Percentiles rank a stretch among this genome's conserved stretches.
These are phyloP conservation scores for Meteorus sp. DNA, from an alignment of 1,140 invertebrate species.

Conservation along the genomic window DNA sequence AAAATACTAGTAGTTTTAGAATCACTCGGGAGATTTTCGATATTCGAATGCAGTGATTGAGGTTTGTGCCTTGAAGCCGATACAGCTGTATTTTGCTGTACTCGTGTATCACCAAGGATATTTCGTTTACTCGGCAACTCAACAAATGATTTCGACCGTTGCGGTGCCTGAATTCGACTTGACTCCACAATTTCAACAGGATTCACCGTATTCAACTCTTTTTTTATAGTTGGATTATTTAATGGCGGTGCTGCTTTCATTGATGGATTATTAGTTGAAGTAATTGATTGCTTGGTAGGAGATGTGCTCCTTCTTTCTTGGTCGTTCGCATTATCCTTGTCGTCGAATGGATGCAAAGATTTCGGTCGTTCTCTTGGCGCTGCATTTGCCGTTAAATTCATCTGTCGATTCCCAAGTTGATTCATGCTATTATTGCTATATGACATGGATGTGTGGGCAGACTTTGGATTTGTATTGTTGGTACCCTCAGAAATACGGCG, in stretches of 20 bases:
- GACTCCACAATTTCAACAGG: slow-evolving; percentile 9
- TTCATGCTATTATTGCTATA: slow-evolving; percentile 28
- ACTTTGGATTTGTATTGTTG: slow-evolving; percentile 28
- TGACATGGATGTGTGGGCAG: slow-evolving; percentile 30
- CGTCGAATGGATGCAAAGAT: slow-evolving; percentile 38
- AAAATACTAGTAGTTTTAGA: neutral
- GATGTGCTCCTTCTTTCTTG: slow-evolving; percentile 38
- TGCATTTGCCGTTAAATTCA: slow-evolving; percentile 24
- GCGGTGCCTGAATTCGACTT: slow-evolving; percentile 20
- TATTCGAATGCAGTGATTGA: neutral
- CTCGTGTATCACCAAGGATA: neutral
- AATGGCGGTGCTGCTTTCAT: slow-evolving; percentile 2
- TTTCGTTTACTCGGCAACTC: slow-evolving; percentile 23
- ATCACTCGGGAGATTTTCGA: slow-evolving; percentile 6
- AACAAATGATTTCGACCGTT: slow-evolving; percentile 30
- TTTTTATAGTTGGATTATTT: slow-evolving; percentile 17
- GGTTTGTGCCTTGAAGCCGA: slow-evolving; percentile 13
- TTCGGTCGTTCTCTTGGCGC: slow-evolving; percentile 40
- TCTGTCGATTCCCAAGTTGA: slow-evolving; percentile 34
- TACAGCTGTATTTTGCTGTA: neutral
- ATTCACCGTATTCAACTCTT: slow-evolving; percentile 21
- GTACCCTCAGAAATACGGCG: slow-evolving; percentile 52
- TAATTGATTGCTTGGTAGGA: slow-evolving; percentile 27
- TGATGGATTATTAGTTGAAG: slow-evolving; percentile 13
- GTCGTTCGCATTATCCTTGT: slow-evolving; percentile 32